Evolutionary conservation across 2,888 invertebrate species (phyloP), one percentile per base, ranked within the genome.

Genomic region (Diachrysia chrysitis): DNA sequence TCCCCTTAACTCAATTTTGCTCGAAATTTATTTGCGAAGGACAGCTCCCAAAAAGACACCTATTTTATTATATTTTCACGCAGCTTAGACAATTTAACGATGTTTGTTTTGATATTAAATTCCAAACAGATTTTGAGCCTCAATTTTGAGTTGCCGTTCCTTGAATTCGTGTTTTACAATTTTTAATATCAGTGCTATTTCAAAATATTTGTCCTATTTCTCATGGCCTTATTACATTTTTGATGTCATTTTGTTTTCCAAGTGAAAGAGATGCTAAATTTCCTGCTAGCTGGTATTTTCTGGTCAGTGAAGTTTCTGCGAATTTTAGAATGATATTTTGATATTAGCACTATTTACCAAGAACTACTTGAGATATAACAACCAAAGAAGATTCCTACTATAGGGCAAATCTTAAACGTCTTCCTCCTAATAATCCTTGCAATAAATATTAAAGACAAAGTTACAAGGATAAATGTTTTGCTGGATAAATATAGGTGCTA

Each of bases 21-120:
- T 37, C 25, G n/a, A 58, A 61, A 42, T 42, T 12, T 29, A 54
- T 29, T 53, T 17, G 59, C 17, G 53, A 46, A 14, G 19, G 19
- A 17, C 25, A 14, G 21, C 35, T 23, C n/a, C 14, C 14, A 17
- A 59, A 58, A 54, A 23, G 29, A 59, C 69, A 65, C 51, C 16
- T 60, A 65, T 61, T 70, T 75, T 61, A 62, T 73, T 75, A 75
- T 35, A 64, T 67, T 63, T 61, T 32, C 64, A 10, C 19, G 61
- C 58, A 63, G 58, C 61, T 62, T 17, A 59, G 51, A 48, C 23
- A 37, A 48, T 37, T 69, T 32, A 25, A 12, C 17, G 55, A 35
- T 53, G 53, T 73, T 69, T 69, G 56, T 64, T 67, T 79, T 76
- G 66, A 67, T 69, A 57, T 66, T 63, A 75, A 64, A 76, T 58